Conservation (phyloP, 1,140 invertebrate species). For the Drosophila neocordata region DNA sequence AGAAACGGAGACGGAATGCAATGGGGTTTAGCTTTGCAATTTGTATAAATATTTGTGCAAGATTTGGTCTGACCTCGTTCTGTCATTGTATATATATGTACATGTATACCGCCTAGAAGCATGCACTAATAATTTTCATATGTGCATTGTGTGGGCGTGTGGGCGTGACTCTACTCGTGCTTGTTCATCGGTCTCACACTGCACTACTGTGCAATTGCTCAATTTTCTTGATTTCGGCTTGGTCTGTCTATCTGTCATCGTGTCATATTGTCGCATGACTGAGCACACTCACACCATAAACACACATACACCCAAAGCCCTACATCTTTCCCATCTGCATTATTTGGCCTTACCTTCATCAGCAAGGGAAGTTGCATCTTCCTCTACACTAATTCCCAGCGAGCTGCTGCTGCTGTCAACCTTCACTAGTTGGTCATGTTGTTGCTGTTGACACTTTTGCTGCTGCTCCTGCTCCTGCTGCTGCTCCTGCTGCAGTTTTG, state of each 20-base stretch:
- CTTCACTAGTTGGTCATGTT: conserved; percentile 41
- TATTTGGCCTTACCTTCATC: conserved; percentile 74
- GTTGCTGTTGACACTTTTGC: conserved; percentile 58
- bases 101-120: conserved; percentile 58
- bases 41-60: conserved; percentile 67
- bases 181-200: too few relatives aligned
- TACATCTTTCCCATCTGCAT: not conserved
- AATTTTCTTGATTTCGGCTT: conserved; percentile 74
- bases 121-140: conserved; percentile 80
- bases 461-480: conserved; percentile 1
- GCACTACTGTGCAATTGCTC: conserved; percentile 66
- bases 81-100: conserved; percentile 17
- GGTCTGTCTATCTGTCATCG: conserved; percentile 53
- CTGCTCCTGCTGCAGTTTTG: conserved; percentile 56
- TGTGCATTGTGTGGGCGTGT: conserved; percentile 59
- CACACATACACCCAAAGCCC: not conserved
- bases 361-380: conserved; percentile 69
- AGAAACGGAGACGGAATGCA: conserved; percentile 24
- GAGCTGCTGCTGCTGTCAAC: conserved; percentile 61
- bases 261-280: conserved; percentile 70
- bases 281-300: conserved; percentile 36
- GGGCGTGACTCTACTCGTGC: too few relatives aligned
- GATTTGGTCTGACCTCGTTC: conserved; percentile 66
- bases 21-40: conserved; percentile 49
- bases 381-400: conserved; percentile 72